Base-by-base conservation (phyloP, 2,888 invertebrate genomes). In the Chrysopilus asiliformis region DNA sequence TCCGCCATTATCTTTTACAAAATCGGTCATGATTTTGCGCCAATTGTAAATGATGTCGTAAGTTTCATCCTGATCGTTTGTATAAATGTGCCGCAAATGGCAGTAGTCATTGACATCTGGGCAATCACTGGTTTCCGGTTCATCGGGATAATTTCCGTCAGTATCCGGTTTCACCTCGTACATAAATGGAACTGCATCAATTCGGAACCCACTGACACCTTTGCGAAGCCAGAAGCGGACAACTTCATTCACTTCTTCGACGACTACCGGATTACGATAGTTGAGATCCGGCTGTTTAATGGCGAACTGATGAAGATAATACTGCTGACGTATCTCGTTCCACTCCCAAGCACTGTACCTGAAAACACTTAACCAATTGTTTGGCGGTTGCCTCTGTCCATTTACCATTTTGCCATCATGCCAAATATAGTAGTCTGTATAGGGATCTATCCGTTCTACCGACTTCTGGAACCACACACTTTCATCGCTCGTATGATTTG, bases 161-260 rank as follows among this genome's bases (percentile, higher is more conserved):
- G 53, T 68, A 5, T 53, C 36, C 5, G 67, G 64, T 34, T 60
- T 65, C 2, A 59, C 52, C 1, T 71, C 70, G 47, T 71, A 72
- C 0, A 70, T 60, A 4, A 42, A 43, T 2, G 53, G 52, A 4
- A 51, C 51, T 5, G 56, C 56, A 46, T 76, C 75, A 1, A 82
- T 57, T 34, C 82, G 69, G 53, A 83, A 79, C 1, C 85, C 84
- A 47, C 79, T 77, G 1, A 76, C 74, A 1, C 83, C 83, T 45
- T 70, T 68, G 20, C 75, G 69, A 13, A 84, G 54, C 84, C 84
- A 85, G 54, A 74, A 80, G 17, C 60, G 56, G 49, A 84, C 53
- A 3, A 76, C 72, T 7, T 71, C 67, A 55, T 67, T 72, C 59
- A 81, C 71, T 57, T 75, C 74, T 36, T 72, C 60, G 5, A 74